Percentiles rank a stretch among this genome's conserved stretches.
Conservation (phyloP, 2,888 invertebrate genomes). For the Cinara cedri region DNA sequence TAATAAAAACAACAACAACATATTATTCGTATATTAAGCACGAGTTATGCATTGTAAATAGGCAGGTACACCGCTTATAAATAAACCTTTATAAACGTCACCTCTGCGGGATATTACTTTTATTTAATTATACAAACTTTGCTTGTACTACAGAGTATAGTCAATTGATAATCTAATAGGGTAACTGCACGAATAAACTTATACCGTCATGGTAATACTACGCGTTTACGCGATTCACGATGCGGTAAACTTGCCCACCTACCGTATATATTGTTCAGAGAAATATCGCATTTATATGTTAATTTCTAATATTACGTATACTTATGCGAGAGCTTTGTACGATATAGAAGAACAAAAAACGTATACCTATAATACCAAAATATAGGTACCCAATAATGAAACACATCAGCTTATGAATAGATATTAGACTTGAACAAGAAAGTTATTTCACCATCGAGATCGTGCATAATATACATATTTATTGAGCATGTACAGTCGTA, state of each 20-base stretch:
- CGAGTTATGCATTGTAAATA: neutral
- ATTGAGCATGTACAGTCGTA: too few species aligned
- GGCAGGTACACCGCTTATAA: neutral
- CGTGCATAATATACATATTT: too few species aligned
- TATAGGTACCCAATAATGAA: too few species aligned
- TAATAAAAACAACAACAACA: too few species aligned
- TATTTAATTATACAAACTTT: slow-evolving; percentile 21
- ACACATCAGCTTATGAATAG: too few species aligned
- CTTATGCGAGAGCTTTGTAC: too few species aligned
- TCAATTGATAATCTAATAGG: slow-evolving; percentile 14
- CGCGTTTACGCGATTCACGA: neutral
- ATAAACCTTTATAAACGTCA: neutral
- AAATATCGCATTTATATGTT: slow-evolving; percentile 14
- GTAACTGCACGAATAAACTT: neutral
- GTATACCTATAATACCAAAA: too few species aligned
- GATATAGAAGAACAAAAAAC: too few species aligned
- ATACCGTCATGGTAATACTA: neutral
- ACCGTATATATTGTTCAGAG: neutral
- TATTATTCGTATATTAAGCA: neutral
- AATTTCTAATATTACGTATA: neutral
- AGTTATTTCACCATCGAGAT: too few species aligned
- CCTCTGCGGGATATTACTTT: neutral
- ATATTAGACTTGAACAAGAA: too few species aligned
- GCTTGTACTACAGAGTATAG: neutral
- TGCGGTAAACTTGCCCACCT: neutral